Evolutionary conservation across 1,140 invertebrate species (phyloP).

Genomic region (Panulirus ornatus): DNA sequence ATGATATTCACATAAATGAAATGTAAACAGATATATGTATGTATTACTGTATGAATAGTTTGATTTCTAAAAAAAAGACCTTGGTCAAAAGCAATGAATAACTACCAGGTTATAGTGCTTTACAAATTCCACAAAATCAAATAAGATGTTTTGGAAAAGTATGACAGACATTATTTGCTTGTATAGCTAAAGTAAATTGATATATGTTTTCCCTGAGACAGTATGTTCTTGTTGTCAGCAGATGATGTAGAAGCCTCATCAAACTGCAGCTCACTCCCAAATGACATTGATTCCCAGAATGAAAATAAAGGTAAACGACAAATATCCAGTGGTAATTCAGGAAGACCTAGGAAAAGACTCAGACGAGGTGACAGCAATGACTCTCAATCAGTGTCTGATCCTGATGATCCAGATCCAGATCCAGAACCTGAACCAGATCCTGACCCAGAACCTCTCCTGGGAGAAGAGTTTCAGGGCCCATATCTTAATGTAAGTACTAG

Average conservation of each 20-base stretch:
- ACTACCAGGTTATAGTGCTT: no score
- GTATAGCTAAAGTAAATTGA: no score
- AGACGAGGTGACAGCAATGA: neutral
- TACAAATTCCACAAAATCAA: no score
- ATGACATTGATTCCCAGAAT: slow-evolving; percentile 11
- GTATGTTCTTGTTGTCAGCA: neutral
- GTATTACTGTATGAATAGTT: no score
- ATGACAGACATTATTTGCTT: no score
- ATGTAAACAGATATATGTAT: no score
- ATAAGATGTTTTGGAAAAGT: no score
- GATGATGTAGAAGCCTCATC: neutral
- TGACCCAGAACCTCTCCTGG: neutral
- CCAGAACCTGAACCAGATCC: slow-evolving; percentile 12
- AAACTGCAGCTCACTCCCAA: neutral
- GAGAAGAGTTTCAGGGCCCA: slow-evolving; percentile 43
- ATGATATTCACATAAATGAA: no score
- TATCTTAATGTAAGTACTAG: slow-evolving; percentile 48
- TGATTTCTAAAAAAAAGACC: neutral
- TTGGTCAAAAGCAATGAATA: neutral
- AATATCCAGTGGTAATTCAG: neutral
- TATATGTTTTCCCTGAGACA: neutral
- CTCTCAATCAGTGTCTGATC: slow-evolving; percentile 29
- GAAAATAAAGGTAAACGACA: slow-evolving; percentile 17
- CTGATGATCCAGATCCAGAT: neutral
- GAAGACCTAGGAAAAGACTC: slow-evolving; percentile 28